Percentiles rank a stretch among this genome's conserved stretches.
phyloP scores from a whole-genome alignment of 2,888 invertebrate genomes.

The Sinhomidia bicolor region DNA sequence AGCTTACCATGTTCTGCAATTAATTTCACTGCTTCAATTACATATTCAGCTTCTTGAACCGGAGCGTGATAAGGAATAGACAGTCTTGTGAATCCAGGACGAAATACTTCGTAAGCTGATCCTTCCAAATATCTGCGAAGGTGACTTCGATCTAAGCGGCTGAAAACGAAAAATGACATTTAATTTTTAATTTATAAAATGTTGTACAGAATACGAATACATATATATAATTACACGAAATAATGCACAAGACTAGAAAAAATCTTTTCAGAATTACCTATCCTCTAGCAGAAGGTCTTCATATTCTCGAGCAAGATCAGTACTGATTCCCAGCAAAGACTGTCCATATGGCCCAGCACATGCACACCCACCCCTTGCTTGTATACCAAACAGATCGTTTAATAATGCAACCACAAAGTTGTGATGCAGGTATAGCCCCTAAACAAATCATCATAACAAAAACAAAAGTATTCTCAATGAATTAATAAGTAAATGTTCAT shows the following conservation, averaged over 20 bases:
- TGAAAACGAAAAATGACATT: conserved; percentile 79
- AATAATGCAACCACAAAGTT: conserved; percentile 93
- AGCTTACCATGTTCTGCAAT: conserved; percentile 89
- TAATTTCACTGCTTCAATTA: conserved; percentile 92
- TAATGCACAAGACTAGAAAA: too few relatives aligned
- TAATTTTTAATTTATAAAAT: neutral
- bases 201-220: too few relatives aligned
- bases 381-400: conserved; percentile 96
- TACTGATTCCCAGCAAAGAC: conserved; percentile 91
- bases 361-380: conserved; percentile 88
- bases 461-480: neutral
- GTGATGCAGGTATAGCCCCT: conserved; percentile 89
- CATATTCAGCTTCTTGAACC: conserved; percentile 90
- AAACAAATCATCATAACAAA: neutral
- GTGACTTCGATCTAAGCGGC: conserved; percentile 84
- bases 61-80: conserved; percentile 93
- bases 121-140: conserved; percentile 83
- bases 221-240: too few relatives aligned
- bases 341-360: conserved; percentile 93
- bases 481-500: neutral
- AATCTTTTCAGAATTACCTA: conserved; percentile 82
- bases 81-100: conserved; percentile 93
- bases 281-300: conserved; percentile 87
- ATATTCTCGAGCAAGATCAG: conserved; percentile 88
- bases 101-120: conserved; percentile 86